Conservation (phyloP, 2,797 vertebrate genomes). For the Coregonus suidteri region DNA sequence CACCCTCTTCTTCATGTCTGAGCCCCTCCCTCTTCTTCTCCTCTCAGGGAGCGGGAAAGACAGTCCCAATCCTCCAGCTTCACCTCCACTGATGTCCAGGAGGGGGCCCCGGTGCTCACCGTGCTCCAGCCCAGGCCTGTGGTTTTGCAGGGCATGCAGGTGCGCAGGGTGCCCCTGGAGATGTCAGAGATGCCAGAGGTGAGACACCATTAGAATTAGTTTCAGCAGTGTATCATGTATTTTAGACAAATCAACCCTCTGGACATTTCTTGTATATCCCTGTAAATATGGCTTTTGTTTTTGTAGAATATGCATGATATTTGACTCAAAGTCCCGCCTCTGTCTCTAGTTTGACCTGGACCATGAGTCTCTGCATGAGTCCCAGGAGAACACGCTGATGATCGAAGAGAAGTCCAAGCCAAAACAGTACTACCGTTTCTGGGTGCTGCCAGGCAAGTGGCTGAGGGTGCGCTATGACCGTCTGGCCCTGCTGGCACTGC, state of each 20-base stretch:
- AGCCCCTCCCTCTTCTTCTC: background rate
- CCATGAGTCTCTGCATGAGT: constrained; percentile 90
- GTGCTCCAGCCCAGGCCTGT: constrained; percentile 86
- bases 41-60: constrained; percentile 84
- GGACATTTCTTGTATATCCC: background rate
- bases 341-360: constrained; percentile 85
- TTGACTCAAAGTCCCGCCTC: background rate
- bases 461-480: constrained; percentile 89
- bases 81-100: constrained; percentile 87
- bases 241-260: no score
- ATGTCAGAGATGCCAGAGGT: constrained; percentile 93
- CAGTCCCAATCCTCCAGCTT: constrained; percentile 93
- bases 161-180: constrained; percentile 87
- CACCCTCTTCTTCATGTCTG: background rate
- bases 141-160: constrained; percentile 92
- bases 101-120: constrained; percentile 78
- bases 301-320: no score
- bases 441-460: constrained; percentile 90
- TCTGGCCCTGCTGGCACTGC: constrained; percentile 85
- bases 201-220: constrained; percentile 39
- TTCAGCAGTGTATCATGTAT: no score
- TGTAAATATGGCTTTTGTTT: no score
- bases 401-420: constrained; percentile 87
- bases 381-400: constrained; percentile 93
- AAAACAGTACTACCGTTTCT: constrained; percentile 91